These are phyloP conservation scores for Glyphotaelius pellucidus DNA, from an alignment of 2,888 invertebrate species.

Conservation along the genomic window DNA sequence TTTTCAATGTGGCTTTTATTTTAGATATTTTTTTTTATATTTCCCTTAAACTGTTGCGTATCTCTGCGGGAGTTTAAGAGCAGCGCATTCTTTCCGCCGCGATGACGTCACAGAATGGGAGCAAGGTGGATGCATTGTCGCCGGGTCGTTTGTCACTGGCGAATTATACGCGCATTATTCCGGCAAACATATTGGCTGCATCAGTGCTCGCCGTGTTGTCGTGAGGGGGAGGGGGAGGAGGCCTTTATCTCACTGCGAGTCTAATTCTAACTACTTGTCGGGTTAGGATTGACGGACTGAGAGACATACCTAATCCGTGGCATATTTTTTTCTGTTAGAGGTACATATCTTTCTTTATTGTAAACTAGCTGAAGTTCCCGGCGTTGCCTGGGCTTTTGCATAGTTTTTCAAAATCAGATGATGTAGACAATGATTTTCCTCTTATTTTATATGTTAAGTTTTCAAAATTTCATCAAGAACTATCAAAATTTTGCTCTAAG, in stretches of 20 bases:
- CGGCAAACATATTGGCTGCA: slow-evolving; percentile 63
- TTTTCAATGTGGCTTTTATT: no score
- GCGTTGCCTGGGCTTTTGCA: no score
- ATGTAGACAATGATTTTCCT: no score
- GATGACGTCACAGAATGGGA: slow-evolving; percentile 30
- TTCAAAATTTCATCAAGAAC: no score
- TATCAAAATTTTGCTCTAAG: no score
- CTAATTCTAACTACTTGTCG: background rate
- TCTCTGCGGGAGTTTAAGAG: background rate
- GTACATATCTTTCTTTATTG: no score
- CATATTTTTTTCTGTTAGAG: no score
- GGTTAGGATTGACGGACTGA: background rate
- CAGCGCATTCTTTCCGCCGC: slow-evolving; percentile 28
- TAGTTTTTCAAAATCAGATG: no score
- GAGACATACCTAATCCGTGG: background rate
- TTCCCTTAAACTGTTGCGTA: background rate
- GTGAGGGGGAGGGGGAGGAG: slow-evolving; percentile 4
- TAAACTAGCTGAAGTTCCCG: no score
- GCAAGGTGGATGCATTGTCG: slow-evolving; percentile 42
- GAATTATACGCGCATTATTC: slow-evolving; percentile 63
- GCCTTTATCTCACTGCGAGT: background rate
- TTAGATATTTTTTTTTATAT: no score
- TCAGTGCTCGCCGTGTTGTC: slow-evolving; percentile 31
- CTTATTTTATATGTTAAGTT: no score
- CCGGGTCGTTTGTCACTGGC: slow-evolving; percentile 61